phyloP scores from a whole-genome alignment of 2,888 invertebrate genomes.

The Cerastis leucographa region DNA sequence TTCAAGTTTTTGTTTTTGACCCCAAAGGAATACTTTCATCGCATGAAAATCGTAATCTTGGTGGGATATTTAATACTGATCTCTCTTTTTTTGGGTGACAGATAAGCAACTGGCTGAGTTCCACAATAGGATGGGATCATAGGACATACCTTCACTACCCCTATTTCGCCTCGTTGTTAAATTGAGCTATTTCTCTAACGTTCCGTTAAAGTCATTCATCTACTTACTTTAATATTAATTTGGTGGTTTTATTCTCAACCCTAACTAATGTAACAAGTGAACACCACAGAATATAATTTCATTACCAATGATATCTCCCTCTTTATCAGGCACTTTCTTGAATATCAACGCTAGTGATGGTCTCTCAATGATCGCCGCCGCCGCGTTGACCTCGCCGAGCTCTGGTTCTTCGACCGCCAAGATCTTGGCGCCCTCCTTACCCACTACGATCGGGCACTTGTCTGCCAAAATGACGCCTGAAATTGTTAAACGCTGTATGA shows the following conservation, averaged over 20 bases:
- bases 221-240: too few relatives aligned
- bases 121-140: too few relatives aligned
- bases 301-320: slow-evolving; percentile 84
- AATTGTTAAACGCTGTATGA: neutral
- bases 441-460: slow-evolving; percentile 85
- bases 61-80: neutral
- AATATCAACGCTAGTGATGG: slow-evolving; percentile 84
- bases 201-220: too few relatives aligned
- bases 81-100: neutral
- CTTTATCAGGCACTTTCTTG: slow-evolving; percentile 83
- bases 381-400: slow-evolving; percentile 74
- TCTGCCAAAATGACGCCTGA: slow-evolving; percentile 85
- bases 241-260: too few relatives aligned
- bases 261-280: too few relatives aligned
- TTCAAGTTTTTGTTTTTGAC: neutral
- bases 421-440: slow-evolving; percentile 78
- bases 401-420: slow-evolving; percentile 82
- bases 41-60: neutral
- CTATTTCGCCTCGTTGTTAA: neutral
- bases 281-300: too few relatives aligned
- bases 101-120: neutral
- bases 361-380: slow-evolving; percentile 80
- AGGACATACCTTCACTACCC: neutral
- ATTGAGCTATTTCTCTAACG: too few relatives aligned
- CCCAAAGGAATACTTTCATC: neutral